phyloP scores from a whole-genome alignment of 2,888 invertebrate genomes.

The Bedellia somnulentella region DNA sequence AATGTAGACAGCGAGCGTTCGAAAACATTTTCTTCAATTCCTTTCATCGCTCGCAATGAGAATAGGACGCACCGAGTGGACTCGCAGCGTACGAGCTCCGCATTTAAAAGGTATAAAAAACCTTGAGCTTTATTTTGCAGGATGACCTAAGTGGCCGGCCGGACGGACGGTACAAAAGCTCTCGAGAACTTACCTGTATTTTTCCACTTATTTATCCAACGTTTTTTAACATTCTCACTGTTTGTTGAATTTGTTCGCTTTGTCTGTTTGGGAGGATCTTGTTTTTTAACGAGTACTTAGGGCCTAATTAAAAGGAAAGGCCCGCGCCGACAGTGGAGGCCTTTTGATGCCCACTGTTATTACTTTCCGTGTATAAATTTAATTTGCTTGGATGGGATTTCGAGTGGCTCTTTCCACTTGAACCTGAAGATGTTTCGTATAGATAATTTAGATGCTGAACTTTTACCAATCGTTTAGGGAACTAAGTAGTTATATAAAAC shows the following conservation, averaged over 20 bases:
- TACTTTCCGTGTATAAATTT: slow-evolving; percentile 55
- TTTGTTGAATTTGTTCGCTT: slow-evolving; percentile 50
- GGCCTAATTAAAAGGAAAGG: slow-evolving; percentile 60
- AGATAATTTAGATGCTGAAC: too few species aligned
- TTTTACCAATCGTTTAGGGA: too few species aligned
- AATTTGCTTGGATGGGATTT: slow-evolving; percentile 50
- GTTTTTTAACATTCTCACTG: slow-evolving; percentile 55
- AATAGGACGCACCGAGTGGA: slow-evolving; percentile 42
- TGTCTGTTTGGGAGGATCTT: slow-evolving; percentile 55
- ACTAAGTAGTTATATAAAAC: too few species aligned
- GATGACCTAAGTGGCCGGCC: slow-evolving; percentile 61
- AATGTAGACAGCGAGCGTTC: slow-evolving; percentile 22
- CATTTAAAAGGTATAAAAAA: slow-evolving; percentile 61
- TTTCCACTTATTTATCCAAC: slow-evolving; percentile 60
- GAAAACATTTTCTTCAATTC: slow-evolving; percentile 57
- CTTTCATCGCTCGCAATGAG: slow-evolving; percentile 36
- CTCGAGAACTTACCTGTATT: slow-evolving; percentile 60
- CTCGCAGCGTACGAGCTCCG: slow-evolving; percentile 45
- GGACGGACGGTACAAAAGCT: slow-evolving; percentile 54
- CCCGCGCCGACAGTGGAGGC: slow-evolving; percentile 48
- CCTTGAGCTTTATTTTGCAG: slow-evolving; percentile 56
- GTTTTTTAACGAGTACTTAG: slow-evolving; percentile 61
- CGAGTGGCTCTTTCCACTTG: slow-evolving; percentile 32
- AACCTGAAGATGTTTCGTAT: too few species aligned
- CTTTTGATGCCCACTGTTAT: slow-evolving; percentile 57